Conservation (phyloP, 2,888 invertebrate species). For the Xestoiulus laeticollis region DNA sequence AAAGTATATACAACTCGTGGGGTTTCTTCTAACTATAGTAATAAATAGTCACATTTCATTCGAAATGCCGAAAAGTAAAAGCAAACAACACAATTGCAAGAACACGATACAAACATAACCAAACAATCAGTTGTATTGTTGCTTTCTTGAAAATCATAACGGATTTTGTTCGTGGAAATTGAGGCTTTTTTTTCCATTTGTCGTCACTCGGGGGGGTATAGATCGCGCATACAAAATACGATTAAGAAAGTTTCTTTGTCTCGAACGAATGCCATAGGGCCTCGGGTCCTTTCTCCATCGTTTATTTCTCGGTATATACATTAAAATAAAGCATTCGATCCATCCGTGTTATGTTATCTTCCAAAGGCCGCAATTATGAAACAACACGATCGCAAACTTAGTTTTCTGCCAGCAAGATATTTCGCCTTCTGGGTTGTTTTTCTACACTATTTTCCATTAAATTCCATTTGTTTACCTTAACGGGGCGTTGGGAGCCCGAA, state of each 20-base stretch:
- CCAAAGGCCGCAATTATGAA: neutral
- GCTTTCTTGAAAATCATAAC: neutral
- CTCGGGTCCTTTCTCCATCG: neutral
- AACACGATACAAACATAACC: no score
- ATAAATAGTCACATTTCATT: no score
- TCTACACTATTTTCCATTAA: neutral
- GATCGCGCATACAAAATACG: neutral
- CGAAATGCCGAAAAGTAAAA: no score
- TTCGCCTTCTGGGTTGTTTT: slow-evolving; percentile 13
- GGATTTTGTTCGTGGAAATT: neutral
- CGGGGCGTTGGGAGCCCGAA: neutral
- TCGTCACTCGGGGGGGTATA: neutral
- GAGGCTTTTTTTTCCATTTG: no score
- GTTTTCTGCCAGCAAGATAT: neutral
- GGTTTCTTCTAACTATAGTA: no score
- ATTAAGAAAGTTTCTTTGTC: neutral
- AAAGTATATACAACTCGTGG: no score
- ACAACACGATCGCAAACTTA: neutral
- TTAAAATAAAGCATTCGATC: neutral
- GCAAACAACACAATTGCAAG: no score
- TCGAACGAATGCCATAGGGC: neutral
- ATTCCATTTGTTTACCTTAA: neutral
- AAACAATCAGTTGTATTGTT: no score
- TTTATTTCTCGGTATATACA: slow-evolving; percentile 15
- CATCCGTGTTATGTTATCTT: neutral